phyloP scores from a whole-genome alignment of 2,797 vertebrate species.

The Myiothlypis chrysogaster region DNA sequence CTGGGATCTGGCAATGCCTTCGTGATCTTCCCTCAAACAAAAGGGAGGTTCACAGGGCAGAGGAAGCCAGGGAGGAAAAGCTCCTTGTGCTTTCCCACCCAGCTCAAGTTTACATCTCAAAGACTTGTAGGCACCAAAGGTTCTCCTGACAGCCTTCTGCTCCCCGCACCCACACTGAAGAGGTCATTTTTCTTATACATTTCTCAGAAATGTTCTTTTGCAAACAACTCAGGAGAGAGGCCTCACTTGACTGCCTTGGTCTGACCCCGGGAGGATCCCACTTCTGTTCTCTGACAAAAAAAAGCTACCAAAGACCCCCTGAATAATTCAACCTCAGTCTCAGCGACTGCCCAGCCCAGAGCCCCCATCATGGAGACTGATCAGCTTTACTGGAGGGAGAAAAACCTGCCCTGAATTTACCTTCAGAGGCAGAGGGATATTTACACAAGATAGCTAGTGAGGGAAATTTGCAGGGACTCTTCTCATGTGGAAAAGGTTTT shows the following conservation, averaged over 20 bases:
- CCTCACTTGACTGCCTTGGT: neutral
- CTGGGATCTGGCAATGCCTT: neutral
- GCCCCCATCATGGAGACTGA: rapidly evolving
- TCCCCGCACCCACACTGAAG: neutral
- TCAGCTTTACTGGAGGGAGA: neutral
- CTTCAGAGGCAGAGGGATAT: neutral
- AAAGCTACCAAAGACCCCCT: neutral
- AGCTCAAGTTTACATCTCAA: neutral
- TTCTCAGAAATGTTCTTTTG: neutral
- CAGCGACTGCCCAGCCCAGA: neutral
- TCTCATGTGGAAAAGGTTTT: neutral
- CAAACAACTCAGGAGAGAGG: neutral
- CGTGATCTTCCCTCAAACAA: neutral
- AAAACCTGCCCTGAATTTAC: neutral
- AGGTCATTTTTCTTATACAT: neutral
- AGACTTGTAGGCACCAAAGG: neutral
- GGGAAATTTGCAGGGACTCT: neutral
- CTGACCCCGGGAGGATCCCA: neutral
- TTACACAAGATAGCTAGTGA: constrained; percentile 20
- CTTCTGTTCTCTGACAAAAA: neutral
- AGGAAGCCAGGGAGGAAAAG: constrained; percentile 8
- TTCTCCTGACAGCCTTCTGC: neutral
- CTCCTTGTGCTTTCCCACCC: neutral
- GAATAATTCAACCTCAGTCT: neutral
- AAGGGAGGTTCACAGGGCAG: neutral